Conservation (phyloP, 2,797 vertebrate species). For the Bovichtus variegatus region DNA sequence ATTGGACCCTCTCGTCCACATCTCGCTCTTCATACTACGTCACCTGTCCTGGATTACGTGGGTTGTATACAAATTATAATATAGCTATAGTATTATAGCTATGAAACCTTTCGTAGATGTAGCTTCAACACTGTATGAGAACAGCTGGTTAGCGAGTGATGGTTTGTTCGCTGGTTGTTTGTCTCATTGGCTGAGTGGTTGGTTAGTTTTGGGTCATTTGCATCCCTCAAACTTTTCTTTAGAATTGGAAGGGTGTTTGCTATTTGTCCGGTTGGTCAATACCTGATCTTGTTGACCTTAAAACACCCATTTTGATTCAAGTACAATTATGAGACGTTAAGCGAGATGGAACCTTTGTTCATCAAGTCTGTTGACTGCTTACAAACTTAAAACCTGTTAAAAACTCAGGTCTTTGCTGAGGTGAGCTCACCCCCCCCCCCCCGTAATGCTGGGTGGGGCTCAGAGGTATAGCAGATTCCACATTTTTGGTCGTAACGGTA, state of each 20-base stretch:
- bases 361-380: background rate
- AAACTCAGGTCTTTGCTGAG: too few relatives aligned
- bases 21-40: too few relatives aligned
- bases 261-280: background rate
- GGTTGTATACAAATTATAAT: too few relatives aligned
- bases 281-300: background rate
- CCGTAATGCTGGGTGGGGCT: too few relatives aligned
- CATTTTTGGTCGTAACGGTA: background rate
- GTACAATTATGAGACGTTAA: background rate
- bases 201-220: background rate
- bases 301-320: too few relatives aligned
- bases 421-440: too few relatives aligned
- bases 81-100: too few relatives aligned
- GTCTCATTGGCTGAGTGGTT: background rate
- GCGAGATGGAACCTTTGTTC: background rate
- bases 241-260: background rate
- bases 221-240: background rate
- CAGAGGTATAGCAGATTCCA: background rate
- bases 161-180: background rate
- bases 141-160: background rate
- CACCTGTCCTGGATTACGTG: too few relatives aligned
- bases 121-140: too few relatives aligned
- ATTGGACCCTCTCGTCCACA: too few relatives aligned
- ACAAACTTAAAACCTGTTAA: background rate
- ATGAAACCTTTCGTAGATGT: too few relatives aligned